Base-by-base conservation (phyloP, 2,113 vertebrate species). In the Charina bottae region DNA sequence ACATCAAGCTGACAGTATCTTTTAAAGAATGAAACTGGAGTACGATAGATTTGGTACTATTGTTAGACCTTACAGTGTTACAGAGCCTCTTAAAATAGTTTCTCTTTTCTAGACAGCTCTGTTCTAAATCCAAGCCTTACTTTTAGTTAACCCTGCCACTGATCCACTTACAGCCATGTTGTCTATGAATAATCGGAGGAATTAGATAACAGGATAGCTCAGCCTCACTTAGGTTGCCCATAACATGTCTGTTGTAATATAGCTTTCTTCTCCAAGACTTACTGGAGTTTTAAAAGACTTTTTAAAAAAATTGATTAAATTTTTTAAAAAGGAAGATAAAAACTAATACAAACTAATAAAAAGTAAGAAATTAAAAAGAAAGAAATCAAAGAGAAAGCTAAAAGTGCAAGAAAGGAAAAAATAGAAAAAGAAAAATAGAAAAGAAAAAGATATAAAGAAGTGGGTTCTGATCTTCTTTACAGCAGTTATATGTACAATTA, bases 61-160 rank as follows among this genome's bases (percentile, higher is more conserved):
- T 72, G 89, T 0, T 85, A 89, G 46, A 26, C 60, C 12, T 28
- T 88, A 53, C 28, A 62, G 9, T 64, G 58, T 92, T 92, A 6
- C 89, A 94, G 0, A 0, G 15, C 42, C 37, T 92, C 93, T 1
- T 0, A 55, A 95, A 96, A 91, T 90, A 94, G 2, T 59, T 83
- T 89, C 26, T 46, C 6, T 83, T 92, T 93, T 90, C 56, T 85
- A 92, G 92, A 91, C 83, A 92, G 89, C 90, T 92, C 92, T 49
- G 89, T 91, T 54, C 60, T 19, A 68, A 90, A 46, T 62, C 83
- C 93, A 93, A 7, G n/a, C 84, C 89, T 95, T 0, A 15, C 0
- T 0, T n/a, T 86, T 93, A 83, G 91, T 96, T 95, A 93, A 94
- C 89, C 90, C 37, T 85, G 91, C 92, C 93, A 90, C 56, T 91